Base-by-base conservation (phyloP, 2,888 invertebrate genomes). In the Agonopterix alstromeriana region DNA sequence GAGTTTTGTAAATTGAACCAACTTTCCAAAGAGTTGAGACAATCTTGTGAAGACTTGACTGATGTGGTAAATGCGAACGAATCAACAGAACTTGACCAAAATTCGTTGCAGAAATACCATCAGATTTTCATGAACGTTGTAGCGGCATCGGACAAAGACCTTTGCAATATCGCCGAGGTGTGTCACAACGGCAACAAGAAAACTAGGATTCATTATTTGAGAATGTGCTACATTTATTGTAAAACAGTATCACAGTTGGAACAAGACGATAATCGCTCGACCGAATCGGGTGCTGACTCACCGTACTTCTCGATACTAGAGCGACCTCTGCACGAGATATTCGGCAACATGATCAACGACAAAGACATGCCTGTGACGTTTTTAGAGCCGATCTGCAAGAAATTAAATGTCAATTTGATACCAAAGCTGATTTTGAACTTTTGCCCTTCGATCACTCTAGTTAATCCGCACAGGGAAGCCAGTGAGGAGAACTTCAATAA, bases 351-450 rank as follows among this genome's bases (percentile, higher is more conserved):
- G 65, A 90, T 95, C 52, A 94, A 94, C 61, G 90, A 92, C 51
- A 90, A 92, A 59, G 90, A 92, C 50, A 79, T 93, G 48, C 91
- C 93, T 3, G 93, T 94, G 0, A 82, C 91, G 2, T 90, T 92
- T 62, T 90, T 95, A 49, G 95, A 95, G 66, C 80, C 89, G 0
- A 90, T 93, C 60, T 94, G 94, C 52, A 89, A 90, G 36, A 92
- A 92, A 57, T 73, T 95, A 11, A 93, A 94, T 67, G 90, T 95
- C 1, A 94, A 95, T 84, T 86, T 94, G 47, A 91, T 94, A 45
- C 93, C 94, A 59, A 93, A 93, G 57, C 90, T 95, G 9, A 91
- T 94, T 2, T 77, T 93, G 2, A 94, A 93, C 72, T 93, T 93
- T 63, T 94, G 94, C 57, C 94, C 94, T 0, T 91, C 90, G 8